A percentile compares a stretch with the other conserved stretches of the same genome.
Evolutionary conservation across 2,113 vertebrate genomes (phyloP).

Genomic region (Mormyrus iriodes): DNA sequence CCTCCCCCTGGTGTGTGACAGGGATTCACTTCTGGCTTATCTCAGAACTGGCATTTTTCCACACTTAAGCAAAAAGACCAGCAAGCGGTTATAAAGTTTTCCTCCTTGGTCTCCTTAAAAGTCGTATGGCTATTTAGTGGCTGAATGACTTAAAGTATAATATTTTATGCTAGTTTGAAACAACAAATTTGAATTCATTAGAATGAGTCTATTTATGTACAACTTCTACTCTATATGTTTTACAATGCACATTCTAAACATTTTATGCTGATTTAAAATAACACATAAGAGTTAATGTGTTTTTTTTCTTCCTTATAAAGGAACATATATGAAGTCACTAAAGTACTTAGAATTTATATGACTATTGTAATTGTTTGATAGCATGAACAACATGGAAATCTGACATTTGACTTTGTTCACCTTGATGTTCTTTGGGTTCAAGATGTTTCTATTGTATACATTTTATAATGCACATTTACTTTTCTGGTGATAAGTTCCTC

Average conservation of each 20-base stretch:
- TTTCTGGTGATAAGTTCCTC: too few relatives aligned
- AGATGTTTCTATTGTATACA: too few relatives aligned
- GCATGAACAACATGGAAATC: not conserved
- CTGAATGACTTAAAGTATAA: not conserved
- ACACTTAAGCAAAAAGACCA: too few relatives aligned
- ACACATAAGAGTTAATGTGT: not conserved
- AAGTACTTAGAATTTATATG: not conserved
- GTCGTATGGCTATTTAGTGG: not conserved
- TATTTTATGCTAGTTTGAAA: not conserved
- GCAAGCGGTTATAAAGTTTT: too few relatives aligned
- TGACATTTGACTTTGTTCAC: not conserved
- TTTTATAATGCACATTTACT: too few relatives aligned
- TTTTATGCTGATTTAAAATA: not conserved
- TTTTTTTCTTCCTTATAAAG: not conserved
- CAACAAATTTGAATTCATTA: not conserved
- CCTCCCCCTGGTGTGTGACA: too few relatives aligned
- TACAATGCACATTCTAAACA: not conserved
- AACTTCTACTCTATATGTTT: too few relatives aligned
- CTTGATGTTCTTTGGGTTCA: too few relatives aligned
- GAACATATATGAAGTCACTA: not conserved
- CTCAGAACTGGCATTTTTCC: too few relatives aligned
- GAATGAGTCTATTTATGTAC: not conserved
- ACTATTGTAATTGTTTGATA: not conserved
- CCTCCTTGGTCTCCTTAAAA: not conserved
- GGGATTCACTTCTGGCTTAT: too few relatives aligned